Evolutionary conservation across 2,888 invertebrate species (phyloP).

Genomic region (Julus scanicus): DNA sequence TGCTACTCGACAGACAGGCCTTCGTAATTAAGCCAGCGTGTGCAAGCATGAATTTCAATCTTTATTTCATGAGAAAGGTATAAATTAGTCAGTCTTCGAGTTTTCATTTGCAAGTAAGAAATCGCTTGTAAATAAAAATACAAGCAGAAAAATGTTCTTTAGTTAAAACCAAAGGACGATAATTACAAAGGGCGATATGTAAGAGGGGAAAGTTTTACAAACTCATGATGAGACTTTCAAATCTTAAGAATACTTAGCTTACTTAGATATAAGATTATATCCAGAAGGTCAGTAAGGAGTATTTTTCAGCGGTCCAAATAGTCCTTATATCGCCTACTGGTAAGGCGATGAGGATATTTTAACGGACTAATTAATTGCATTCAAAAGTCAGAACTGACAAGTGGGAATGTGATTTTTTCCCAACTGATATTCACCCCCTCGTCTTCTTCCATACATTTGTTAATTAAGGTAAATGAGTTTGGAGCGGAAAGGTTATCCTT

Average conservation of each 20-base stretch:
- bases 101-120: no score
- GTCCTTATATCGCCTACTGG: neutral
- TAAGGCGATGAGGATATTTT: neutral
- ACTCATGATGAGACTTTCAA: conserved; percentile 22
- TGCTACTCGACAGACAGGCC: neutral
- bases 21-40: neutral
- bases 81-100: no score
- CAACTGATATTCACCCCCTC: neutral
- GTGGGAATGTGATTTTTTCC: conserved; percentile 6
- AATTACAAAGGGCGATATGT: neutral
- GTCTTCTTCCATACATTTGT: neutral
- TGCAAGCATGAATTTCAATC: no score
- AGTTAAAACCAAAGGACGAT: neutral
- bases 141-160: no score
- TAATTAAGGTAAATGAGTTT: conserved; percentile 11
- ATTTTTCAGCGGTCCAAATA: neutral
- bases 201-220: neutral
- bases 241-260: neutral
- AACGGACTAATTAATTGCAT: conserved; percentile 18
- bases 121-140: no score
- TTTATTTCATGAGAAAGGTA: no score
- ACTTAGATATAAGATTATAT: neutral
- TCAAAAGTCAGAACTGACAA: neutral
- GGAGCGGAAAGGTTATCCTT: conserved; percentile 21
- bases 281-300: neutral